Conservation (phyloP, 2,797 vertebrate genomes). For the Hydrophis major region DNA sequence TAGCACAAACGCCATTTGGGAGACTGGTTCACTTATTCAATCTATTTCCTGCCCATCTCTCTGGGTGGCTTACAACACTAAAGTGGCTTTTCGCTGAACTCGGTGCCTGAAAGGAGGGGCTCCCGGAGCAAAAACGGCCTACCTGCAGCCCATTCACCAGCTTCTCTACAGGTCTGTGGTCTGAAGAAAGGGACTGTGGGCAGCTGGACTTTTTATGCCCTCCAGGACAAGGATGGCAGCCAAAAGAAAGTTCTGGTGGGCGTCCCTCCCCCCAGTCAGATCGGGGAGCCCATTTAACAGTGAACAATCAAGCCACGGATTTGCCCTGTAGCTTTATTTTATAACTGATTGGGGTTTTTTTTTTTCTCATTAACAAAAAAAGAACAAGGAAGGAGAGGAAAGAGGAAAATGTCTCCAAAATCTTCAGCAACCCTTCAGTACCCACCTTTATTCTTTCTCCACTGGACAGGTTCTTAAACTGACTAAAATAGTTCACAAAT, state of each 20-base stretch:
- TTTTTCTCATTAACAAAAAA: too few relatives aligned
- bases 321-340: neutral
- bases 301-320: neutral
- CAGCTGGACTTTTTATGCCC: neutral
- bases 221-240: neutral
- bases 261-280: neutral
- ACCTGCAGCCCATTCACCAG: neutral
- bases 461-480: neutral
- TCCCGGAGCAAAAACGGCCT: neutral
- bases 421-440: neutral
- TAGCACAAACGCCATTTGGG: neutral
- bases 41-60: neutral
- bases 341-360: neutral
- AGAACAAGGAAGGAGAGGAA: neutral
- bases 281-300: neutral
- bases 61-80: neutral
- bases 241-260: neutral
- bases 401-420: neutral
- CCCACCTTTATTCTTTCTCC: neutral
- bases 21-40: neutral
- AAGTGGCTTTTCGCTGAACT: neutral
- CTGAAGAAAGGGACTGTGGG: neutral
- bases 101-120: neutral
- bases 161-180: neutral
- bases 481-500: neutral